Base-by-base conservation (phyloP, 2,113 vertebrate genomes). In the Osmerus eperlanus region DNA sequence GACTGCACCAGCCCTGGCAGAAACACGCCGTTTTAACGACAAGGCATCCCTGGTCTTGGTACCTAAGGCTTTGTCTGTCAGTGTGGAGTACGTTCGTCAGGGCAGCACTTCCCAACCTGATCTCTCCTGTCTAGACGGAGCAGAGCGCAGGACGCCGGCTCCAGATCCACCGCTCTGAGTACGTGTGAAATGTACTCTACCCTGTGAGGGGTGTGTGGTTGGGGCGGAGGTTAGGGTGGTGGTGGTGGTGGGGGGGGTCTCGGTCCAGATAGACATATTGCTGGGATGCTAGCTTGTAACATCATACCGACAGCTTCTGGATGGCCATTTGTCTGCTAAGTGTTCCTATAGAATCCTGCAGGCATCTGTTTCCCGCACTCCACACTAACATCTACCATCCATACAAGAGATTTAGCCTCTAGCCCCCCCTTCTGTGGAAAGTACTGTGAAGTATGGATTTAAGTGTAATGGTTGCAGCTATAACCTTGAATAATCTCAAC, bases 371-470 rank as follows among this genome's bases (percentile, higher is more conserved):
- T 9, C 7, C 5, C 6, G 4, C 7, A 8, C 36, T 41, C 36
- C 36, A 41, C 36, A 41, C 36, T 41, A 41, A 41, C 36, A 9
- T 41, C 36, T 41, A 41, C 36, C 36, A 41, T 41, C 36, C 77
- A 69, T 58, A 62, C 8, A 8, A 59, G 62, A 77, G 78, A 3
- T 32, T 32, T 32, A 32, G 5, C 82, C 84, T 78, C 77, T 76
- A 36, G 12, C 70, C 32, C 52, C 52, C 78, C 32, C 63, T 71
- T 76, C 58, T 21, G 64, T 58, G 70, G 59, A 56, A 69, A 76
- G 73, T 85, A 81, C 80, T 84, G 79, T 82, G 75, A 89, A 81
- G 69, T 81, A 74, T 85, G 81, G 83, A 86, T 87, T 89, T 81
- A 78, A 75, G 67, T 65, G 28, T 41, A 72, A 21, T 71, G 53